Percentiles rank a stretch among this genome's conserved stretches.
Evolutionary conservation across 2,888 invertebrate genomes (phyloP).

Genomic region (Calameuta pallipes): DNA sequence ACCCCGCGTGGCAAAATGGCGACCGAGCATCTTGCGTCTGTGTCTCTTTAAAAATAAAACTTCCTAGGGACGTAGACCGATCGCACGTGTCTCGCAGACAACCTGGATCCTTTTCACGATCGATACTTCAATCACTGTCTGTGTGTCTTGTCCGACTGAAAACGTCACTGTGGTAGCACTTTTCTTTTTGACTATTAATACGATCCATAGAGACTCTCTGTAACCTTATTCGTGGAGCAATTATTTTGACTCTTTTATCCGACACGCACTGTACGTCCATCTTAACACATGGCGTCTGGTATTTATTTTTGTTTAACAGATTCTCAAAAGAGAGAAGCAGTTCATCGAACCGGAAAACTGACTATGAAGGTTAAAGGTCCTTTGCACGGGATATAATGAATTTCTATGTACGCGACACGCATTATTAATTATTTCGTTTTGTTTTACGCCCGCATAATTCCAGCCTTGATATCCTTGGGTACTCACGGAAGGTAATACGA

Average conservation of each 20-base stretch:
- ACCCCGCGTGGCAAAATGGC: conserved; percentile 24
- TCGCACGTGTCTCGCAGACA: background rate
- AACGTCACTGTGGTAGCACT: background rate
- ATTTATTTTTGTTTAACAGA: background rate
- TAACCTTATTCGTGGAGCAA: background rate
- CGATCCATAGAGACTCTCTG: background rate
- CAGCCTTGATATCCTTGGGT: background rate
- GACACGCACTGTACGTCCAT: background rate
- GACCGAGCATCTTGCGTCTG: background rate
- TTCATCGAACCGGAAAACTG: background rate
- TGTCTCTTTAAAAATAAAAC: conserved; percentile 9
- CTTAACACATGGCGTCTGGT: background rate
- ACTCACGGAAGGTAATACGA: background rate
- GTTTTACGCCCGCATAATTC: background rate
- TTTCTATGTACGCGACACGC: background rate
- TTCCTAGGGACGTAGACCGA: background rate
- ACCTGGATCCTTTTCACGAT: background rate
- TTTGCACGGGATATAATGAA: background rate
- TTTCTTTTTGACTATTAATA: background rate
- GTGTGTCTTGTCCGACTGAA: background rate
- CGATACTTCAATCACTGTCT: background rate
- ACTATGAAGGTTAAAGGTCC: background rate
- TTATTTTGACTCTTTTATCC: background rate
- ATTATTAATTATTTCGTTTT: background rate
- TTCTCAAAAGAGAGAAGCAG: background rate